phyloP scores from a whole-genome alignment of 2,888 invertebrate species.

The Argynnis bischoffii region DNA sequence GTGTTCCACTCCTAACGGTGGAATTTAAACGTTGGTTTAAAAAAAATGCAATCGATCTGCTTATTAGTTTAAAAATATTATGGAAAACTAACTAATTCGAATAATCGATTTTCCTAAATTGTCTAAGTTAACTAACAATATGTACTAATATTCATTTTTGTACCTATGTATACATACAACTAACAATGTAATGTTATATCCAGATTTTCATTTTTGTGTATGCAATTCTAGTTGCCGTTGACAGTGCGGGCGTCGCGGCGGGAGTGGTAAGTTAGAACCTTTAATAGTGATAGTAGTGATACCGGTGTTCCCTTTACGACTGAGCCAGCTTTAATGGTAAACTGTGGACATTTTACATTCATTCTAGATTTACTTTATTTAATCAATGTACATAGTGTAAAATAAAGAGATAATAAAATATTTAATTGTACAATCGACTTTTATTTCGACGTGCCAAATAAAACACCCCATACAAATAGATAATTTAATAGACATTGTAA shows the following conservation, averaged over 20 bases:
- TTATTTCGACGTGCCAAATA: conserved; percentile 39
- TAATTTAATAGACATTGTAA: conserved; percentile 79
- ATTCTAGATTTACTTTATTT: conserved; percentile 11
- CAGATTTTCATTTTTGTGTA: conserved; percentile 20
- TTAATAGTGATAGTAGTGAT: conserved; percentile 69
- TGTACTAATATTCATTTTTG: not conserved
- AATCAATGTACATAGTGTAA: conserved; percentile 40
- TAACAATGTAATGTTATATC: conserved; percentile 27
- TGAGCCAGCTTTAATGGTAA: conserved; percentile 32
- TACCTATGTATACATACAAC: too few relatives aligned
- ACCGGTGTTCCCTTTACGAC: conserved; percentile 19
- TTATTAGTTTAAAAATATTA: conserved; percentile 16
- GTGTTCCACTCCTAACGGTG: too few relatives aligned
- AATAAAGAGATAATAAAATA: conserved; percentile 31
- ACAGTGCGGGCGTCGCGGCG: conserved; percentile 41
- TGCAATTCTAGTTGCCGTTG: conserved; percentile 69
- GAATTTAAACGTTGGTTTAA: too few relatives aligned
- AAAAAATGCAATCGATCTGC: too few relatives aligned
- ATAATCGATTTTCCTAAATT: conserved; percentile 3
- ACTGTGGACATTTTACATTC: conserved; percentile 32
- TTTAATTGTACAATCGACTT: conserved; percentile 55
- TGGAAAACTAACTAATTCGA: not conserved
- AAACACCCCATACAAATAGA: conserved; percentile 70
- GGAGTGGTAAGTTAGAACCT: conserved; percentile 71
- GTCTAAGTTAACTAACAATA: too few relatives aligned